Base-by-base conservation (phyloP, 2,888 invertebrate species). In the Lithophane socia region DNA sequence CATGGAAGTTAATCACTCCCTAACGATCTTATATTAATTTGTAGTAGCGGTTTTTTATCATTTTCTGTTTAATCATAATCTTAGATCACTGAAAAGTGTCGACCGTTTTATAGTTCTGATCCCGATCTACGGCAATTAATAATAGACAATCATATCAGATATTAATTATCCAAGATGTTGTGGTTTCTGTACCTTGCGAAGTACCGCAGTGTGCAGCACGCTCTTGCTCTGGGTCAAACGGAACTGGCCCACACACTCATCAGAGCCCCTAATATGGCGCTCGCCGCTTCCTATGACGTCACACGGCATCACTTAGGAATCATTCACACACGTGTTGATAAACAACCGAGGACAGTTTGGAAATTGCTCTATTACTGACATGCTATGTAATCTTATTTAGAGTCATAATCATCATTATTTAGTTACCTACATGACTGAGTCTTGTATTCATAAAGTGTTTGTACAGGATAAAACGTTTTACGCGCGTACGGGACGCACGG, bases 191-290 rank as follows among this genome's bases (percentile, higher is more conserved):
- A 18, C 21, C 29, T 44, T 54, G 9, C 42, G 54, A 42, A 29
- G 5, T 54, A 60, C 37, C 42, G 21, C 47, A 79, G 88, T 87
- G 85, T 79, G 79, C 68, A 18, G 49, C 60, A 10, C 73, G 66
- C 80, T 71, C 73, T 71, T 79, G 49, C 67, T 77, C 69, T 79
- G 72, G 79, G 77, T 84, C 88, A 80, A 86, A 82, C 91, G 91
- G 92, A 91, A 91, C 89, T 86, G 82, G 91, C 90, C 90, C 89
- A 92, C 92, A 85, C 89, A 79, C 83, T 83, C 87, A 86, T 89
- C 85, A 86, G 70, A 79, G 79, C 84, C 78, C 75, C 78, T 89
- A 86, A 88, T 60, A 81, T 77, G 87, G 85, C 86, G 88, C 90
- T 90, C 89, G 78, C 75, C 79, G 83, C 80, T 91, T 91, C 92